Conservation (phyloP, 1,140 invertebrate species). For the Lithobius niger region DNA sequence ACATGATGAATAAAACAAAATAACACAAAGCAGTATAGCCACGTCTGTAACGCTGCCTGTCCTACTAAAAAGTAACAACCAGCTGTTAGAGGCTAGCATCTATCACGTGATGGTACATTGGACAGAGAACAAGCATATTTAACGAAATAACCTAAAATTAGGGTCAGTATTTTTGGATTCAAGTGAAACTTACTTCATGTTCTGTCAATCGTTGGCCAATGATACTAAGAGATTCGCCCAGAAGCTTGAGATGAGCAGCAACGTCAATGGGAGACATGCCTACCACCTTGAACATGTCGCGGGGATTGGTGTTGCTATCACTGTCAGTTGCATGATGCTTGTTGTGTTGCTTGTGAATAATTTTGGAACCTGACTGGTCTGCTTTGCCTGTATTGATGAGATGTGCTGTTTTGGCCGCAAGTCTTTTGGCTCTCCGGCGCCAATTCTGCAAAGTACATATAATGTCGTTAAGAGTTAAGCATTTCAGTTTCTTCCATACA, state of each 20-base stretch:
- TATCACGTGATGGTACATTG: too few species aligned
- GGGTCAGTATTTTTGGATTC: too few species aligned
- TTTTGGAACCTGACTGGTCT: slow-evolving; percentile 19
- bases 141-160: too few species aligned
- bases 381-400: slow-evolving; percentile 35
- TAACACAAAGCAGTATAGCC: too few species aligned
- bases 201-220: slow-evolving; percentile 85
- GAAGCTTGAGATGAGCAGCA: slow-evolving; percentile 77
- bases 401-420: slow-evolving; percentile 41
- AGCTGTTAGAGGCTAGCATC: too few species aligned
- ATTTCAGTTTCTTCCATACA: too few species aligned
- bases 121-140: too few species aligned
- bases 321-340: slow-evolving; percentile 4
- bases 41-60: too few species aligned
- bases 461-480: too few species aligned
- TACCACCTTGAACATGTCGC: slow-evolving; percentile 38
- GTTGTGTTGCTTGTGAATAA: slow-evolving; percentile 4
- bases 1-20: too few species aligned
- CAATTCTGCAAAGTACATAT: slow-evolving; percentile 52
- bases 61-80: too few species aligned
- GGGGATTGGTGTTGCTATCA: slow-evolving; percentile 10
- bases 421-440: slow-evolving; percentile 56
- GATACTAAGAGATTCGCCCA: slow-evolving; percentile 84
- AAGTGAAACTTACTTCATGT: slow-evolving; percentile 51
- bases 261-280: slow-evolving; percentile 77